Evolutionary conservation across 2,888 invertebrate genomes (phyloP).

Genomic region (Theretra japonica): DNA sequence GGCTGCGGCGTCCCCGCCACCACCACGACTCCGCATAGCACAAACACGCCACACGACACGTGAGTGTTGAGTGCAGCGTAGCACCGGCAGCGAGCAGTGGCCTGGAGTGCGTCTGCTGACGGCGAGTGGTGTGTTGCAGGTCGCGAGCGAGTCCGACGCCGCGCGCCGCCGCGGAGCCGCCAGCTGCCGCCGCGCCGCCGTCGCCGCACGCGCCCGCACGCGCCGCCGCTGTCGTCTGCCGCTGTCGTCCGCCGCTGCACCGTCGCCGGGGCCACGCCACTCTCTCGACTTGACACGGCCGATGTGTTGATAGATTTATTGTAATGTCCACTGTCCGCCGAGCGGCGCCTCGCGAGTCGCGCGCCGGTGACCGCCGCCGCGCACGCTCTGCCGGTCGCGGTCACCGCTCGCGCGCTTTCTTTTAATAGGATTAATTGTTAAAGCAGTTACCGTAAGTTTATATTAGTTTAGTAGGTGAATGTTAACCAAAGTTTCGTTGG

Average conservation of each 20-base stretch:
- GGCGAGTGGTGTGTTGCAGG: conserved; percentile 49
- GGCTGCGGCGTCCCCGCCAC: conserved; percentile 50
- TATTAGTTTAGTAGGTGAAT: conserved; percentile 79
- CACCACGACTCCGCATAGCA: conserved; percentile 63
- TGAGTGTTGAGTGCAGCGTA: conserved; percentile 46
- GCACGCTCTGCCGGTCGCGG: conserved; percentile 47
- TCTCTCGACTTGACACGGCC: conserved; percentile 35
- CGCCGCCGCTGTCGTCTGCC: conserved; percentile 45
- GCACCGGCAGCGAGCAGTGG: neutral
- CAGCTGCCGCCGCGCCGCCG: conserved; percentile 32
- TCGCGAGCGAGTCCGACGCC: conserved; percentile 47
- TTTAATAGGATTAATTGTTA: conserved; percentile 56
- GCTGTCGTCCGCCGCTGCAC: conserved; percentile 46
- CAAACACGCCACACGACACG: conserved; percentile 75
- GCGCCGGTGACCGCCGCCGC: conserved; percentile 35
- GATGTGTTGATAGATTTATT: conserved; percentile 23
- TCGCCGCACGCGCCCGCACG: conserved; percentile 31
- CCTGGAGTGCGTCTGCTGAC: neutral
- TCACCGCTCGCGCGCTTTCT: conserved; percentile 45
- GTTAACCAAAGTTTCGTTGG: conserved; percentile 79
- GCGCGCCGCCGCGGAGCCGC: conserved; percentile 36
- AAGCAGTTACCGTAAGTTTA: conserved; percentile 82
- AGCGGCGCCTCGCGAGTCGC: conserved; percentile 32
- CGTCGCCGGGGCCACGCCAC: conserved; percentile 43
- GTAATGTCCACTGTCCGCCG: conserved; percentile 30